Base-by-base conservation (phyloP, 1,140 invertebrate species). In the Triops longicaudatus region DNA sequence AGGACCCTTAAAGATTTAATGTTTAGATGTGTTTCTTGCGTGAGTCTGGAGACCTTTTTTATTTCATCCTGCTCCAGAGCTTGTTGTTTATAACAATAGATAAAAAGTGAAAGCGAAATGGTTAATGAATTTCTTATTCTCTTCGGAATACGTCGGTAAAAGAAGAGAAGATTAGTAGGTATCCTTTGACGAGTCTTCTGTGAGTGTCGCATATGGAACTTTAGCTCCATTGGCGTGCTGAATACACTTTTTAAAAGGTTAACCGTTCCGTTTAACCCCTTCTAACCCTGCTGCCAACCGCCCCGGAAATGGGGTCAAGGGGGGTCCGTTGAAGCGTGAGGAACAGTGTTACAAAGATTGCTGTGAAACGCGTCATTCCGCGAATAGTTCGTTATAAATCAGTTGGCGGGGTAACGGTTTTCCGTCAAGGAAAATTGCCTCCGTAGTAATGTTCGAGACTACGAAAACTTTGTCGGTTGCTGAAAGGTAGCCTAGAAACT, bases 1-100 rank as follows among this genome's bases (percentile, higher is more conserved):
- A 22, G 14, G 17, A 22, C 50, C n/a, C 7, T 37, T 37, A 37
- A 10, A 63, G 50, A 63, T 63, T 63, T 14, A 22, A 63, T 63
- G 50, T 9, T 63, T 63, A n/a, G 14, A n/a, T 22, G 5, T n/a
- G 22, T 63, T 63, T n/a, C 17, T 63, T 63, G 14, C 7, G 50
- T n/a, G 50, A 63, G 50, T 22, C n/a, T 63, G 14, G 17, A 37
- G 14, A 17, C 22, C 50, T 63, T 63, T 63, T 63, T 63, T 63
- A 22, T 17, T 63, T 63, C 17, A 22, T 22, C 17, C 6, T 63
- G 50, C 3, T 17, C 50, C 50, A 63, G 50, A 1, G 17, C 50
- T 63, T 63, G 50, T 17, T 63, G 50, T 63, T 63, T 63, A 63
- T 63, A 63, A 63, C 14, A 63, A 63, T 63, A 63, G 50, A 63